A percentile compares a stretch with the other conserved stretches of the same genome.
Evolutionary conservation across 2,888 invertebrate genomes (phyloP).

Genomic region (Anoncus sp.): DNA sequence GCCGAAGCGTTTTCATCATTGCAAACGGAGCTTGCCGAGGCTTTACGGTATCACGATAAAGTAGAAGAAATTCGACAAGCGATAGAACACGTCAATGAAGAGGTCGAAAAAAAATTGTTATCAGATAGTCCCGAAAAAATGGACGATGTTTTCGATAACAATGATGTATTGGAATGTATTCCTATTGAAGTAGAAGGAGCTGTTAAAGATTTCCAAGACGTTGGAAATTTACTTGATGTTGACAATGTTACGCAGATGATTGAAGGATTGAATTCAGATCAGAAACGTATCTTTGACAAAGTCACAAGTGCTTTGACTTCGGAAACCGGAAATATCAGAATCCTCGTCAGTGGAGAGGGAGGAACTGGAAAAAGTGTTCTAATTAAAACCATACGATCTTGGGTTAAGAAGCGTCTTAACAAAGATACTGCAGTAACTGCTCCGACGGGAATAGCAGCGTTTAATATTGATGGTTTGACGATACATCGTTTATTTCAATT

Average conservation of each 20-base stretch:
- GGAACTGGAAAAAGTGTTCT: slow-evolving; percentile 55
- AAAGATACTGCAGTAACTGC: slow-evolving; percentile 71
- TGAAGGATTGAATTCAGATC: no score
- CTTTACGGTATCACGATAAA: slow-evolving; percentile 53
- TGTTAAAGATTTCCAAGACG: no score
- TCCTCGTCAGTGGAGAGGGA: slow-evolving; percentile 71
- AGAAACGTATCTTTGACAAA: no score
- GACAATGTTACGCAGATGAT: no score
- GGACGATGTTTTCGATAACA: no score
- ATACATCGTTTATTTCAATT: slow-evolving; percentile 69
- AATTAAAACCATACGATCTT: slow-evolving; percentile 69
- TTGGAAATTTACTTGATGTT: no score
- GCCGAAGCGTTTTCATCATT: slow-evolving; percentile 57
- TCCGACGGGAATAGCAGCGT: slow-evolving; percentile 59
- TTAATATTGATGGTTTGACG: slow-evolving; percentile 75
- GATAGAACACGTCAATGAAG: no score
- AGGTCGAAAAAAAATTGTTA: no score
- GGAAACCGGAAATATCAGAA: slow-evolving; percentile 17
- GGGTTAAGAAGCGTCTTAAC: slow-evolving; percentile 66
- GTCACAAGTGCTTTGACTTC: slow-evolving; percentile 11
- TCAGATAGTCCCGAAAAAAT: no score
- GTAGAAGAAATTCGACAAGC: slow-evolving; percentile 27
- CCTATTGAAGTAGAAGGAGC: no score
- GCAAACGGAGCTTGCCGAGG: slow-evolving; percentile 58
- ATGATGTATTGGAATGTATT: no score